Evolutionary conservation across 2,888 invertebrate genomes (phyloP), one percentile per base, ranked within the genome.

Genomic region (Pycnomerus fuliginosus): DNA sequence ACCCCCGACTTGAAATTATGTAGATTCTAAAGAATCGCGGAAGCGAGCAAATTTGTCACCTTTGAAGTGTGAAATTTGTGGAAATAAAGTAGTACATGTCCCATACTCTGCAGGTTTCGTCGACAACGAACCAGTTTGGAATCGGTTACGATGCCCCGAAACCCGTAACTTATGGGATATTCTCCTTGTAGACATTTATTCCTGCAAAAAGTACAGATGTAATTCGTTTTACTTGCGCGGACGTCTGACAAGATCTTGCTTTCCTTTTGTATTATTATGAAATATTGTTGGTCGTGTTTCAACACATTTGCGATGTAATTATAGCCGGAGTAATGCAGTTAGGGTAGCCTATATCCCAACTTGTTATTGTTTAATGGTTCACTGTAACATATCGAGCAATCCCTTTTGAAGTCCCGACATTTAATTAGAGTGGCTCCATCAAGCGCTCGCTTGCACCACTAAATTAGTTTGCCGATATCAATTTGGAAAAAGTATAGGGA

Each of bases 21-120:
- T n/a, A n/a, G n/a, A n/a, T n/a, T n/a, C n/a, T n/a, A n/a, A n/a
- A n/a, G n/a, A n/a, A n/a, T n/a, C n/a, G n/a, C n/a, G n/a, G n/a
- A n/a, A n/a, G n/a, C n/a, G n/a, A n/a, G n/a, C n/a, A n/a, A n/a
- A n/a, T n/a, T n/a, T n/a, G n/a, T n/a, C n/a, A n/a, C n/a, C n/a
- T n/a, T n/a, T n/a, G n/a, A n/a, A n/a, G n/a, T n/a, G n/a, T n/a
- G n/a, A n/a, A n/a, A n/a, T n/a, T n/a, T n/a, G n/a, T n/a, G n/a
- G n/a, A n/a, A n/a, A n/a, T n/a, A n/a, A n/a, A 28, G 16, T 31
- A 43, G 37, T 7, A 10, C 8, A 12, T 55, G 60, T 80, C 81
- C 77, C 80, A 85, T 83, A 84, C 84, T 82, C 85, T 90, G 89
- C 90, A 90, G 89, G 90, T 90, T 90, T 90, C 90, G 90, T 90